These are phyloP conservation scores for Esox lucius DNA, from an alignment of 2,797 vertebrate genomes.

Conservation along the genomic window DNA sequence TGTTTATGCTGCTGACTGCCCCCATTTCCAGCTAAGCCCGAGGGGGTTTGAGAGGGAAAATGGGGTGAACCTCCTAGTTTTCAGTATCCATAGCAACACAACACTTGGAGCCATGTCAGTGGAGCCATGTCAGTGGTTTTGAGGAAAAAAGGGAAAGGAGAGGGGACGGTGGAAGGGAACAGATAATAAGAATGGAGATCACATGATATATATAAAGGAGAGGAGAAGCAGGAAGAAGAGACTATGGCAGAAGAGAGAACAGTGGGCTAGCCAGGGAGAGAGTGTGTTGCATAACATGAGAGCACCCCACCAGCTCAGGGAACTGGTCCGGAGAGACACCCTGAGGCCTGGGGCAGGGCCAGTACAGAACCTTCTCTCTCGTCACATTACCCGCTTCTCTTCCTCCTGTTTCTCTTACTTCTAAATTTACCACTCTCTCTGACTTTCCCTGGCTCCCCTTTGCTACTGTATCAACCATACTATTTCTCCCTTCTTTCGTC, in stretches of 20 bases:
- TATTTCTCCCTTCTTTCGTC: neutral
- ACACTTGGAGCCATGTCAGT: slow-evolving; percentile 56
- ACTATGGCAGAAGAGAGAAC: neutral
- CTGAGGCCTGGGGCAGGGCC: neutral
- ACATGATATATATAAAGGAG: slow-evolving; percentile 4
- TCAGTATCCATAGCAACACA: slow-evolving; percentile 68
- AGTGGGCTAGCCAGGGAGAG: neutral
- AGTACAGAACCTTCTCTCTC: neutral
- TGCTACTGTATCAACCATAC: neutral
- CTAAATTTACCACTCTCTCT: neutral
- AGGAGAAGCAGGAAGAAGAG: neutral
- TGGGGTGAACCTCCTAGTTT: slow-evolving; percentile 45
- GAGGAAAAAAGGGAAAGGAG: neutral
- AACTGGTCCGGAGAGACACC: neutral
- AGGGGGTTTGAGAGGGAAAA: slow-evolving; percentile 28
- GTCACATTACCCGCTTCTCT: neutral
- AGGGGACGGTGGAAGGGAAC: neutral
- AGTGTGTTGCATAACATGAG: neutral
- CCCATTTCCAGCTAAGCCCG: neutral
- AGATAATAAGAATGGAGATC: neutral
- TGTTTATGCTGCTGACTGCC: slow-evolving; percentile 3
- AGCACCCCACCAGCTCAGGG: slow-evolving; percentile 2
- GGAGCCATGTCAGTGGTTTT: slow-evolving; percentile 30
- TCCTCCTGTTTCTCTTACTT: neutral
- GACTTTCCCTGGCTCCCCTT: neutral